Percentiles rank a stretch among this genome's conserved stretches.
These are phyloP conservation scores for Gobio occitaniae DNA, from an alignment of 2,797 vertebrate species.

Conservation along the genomic window DNA sequence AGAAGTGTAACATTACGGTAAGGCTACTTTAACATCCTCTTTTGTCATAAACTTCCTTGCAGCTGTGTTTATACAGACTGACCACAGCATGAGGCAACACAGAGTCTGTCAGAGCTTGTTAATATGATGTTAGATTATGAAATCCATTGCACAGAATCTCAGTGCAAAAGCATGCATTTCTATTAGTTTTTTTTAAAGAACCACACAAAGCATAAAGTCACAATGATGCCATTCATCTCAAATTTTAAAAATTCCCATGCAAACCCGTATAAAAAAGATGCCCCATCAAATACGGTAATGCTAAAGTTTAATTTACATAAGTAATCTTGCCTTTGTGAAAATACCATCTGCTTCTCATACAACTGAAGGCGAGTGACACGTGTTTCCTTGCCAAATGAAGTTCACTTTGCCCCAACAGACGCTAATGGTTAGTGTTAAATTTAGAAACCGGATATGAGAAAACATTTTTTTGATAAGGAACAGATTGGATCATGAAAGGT, in stretches of 20 bases:
- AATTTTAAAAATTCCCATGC: background rate
- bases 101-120: constrained; percentile 24
- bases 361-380: background rate
- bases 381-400: constrained; percentile 35
- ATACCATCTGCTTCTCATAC: constrained; percentile 44
- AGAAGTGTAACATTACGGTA: constrained; percentile 5
- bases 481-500: background rate
- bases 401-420: background rate
- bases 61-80: constrained; percentile 23
- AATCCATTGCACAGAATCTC: constrained; percentile 31
- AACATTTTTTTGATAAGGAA: background rate
- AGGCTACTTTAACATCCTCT: background rate
- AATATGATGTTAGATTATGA: constrained; percentile 32
- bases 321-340: constrained; percentile 22
- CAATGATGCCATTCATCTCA: background rate
- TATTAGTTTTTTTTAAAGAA: constrained; percentile 1
- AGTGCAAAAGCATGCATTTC: constrained; percentile 41
- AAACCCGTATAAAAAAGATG: background rate
- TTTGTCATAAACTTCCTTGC: constrained; percentile 13
- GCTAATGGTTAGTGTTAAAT: background rate
- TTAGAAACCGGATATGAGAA: background rate
- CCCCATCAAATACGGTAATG: background rate
- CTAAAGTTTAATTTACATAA: background rate
- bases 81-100: constrained; percentile 42
- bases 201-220: constrained; percentile 4